Conservation (phyloP, 2,797 vertebrate genomes). For the Nasua narica region DNA sequence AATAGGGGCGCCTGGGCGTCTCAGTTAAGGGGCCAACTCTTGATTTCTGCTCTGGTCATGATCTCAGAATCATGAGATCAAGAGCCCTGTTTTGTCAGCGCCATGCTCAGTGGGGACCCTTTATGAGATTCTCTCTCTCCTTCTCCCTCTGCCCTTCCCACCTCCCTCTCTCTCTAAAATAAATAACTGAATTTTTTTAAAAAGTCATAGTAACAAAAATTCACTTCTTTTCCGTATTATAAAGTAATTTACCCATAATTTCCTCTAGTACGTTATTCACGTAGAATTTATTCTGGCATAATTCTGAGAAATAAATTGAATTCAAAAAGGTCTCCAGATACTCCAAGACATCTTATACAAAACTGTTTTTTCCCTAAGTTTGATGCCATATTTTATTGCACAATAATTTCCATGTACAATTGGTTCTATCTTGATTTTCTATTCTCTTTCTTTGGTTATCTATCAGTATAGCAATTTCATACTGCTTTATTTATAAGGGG, state of each 20-base stretch:
- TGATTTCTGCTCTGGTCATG: not conserved
- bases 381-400: not conserved
- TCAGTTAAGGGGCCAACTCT: not conserved
- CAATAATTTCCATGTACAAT: not conserved
- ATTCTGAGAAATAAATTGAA: not conserved
- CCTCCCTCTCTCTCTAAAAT: not conserved
- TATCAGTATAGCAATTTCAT: not conserved
- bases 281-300: not conserved
- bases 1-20: not conserved
- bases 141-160: not conserved
- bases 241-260: not conserved
- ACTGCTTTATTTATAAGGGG: not conserved
- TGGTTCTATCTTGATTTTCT: not conserved
- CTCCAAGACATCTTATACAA: not conserved
- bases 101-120: not conserved
- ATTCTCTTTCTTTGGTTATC: not conserved
- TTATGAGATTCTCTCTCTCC: not conserved
- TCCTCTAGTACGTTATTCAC: not conserved
- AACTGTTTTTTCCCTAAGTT: not conserved
- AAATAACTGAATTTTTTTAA: not conserved
- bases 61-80: not conserved
- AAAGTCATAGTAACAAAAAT: not conserved
- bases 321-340: not conserved
- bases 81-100: not conserved
- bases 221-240: not conserved